Percentiles rank a stretch among this genome's conserved stretches.
phyloP scores from a whole-genome alignment of 2,113 vertebrate species.

The Sarotherodon lohbergeri region DNA sequence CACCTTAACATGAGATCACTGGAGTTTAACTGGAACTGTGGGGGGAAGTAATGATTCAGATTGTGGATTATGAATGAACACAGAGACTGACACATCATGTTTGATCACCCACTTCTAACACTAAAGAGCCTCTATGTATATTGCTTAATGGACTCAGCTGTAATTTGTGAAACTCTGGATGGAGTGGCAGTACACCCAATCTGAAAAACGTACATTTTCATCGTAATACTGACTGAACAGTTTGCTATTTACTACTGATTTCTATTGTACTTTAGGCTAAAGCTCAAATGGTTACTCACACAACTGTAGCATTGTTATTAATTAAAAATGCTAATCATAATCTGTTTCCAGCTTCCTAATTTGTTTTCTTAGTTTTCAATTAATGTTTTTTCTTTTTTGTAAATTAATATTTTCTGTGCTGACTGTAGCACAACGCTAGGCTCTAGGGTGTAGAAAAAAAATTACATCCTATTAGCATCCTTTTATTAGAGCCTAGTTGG shows the following conservation, averaged over 20 bases:
- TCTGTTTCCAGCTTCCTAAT: neutral
- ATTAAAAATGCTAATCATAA: neutral
- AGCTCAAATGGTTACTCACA: neutral
- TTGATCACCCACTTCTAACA: neutral
- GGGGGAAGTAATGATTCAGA: neutral
- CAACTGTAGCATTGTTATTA: neutral
- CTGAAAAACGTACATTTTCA: neutral
- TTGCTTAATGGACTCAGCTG: neutral
- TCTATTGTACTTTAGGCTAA: neutral
- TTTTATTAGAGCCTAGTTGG: neutral
- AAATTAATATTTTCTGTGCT: neutral
- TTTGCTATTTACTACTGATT: neutral
- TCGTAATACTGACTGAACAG: neutral
- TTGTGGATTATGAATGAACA: neutral
- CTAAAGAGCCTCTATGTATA: neutral
- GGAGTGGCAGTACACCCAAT: neutral
- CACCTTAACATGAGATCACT: neutral
- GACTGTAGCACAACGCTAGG: neutral
- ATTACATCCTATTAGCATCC: neutral
- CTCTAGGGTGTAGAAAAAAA: neutral
- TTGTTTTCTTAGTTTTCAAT: neutral
- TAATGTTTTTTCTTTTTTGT: neutral
- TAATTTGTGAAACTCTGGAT: neutral
- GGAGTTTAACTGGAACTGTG: neutral
- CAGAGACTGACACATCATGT: neutral